Evolutionary conservation across 2,888 invertebrate species (phyloP).

Genomic region (Pantelozetes paolii): DNA sequence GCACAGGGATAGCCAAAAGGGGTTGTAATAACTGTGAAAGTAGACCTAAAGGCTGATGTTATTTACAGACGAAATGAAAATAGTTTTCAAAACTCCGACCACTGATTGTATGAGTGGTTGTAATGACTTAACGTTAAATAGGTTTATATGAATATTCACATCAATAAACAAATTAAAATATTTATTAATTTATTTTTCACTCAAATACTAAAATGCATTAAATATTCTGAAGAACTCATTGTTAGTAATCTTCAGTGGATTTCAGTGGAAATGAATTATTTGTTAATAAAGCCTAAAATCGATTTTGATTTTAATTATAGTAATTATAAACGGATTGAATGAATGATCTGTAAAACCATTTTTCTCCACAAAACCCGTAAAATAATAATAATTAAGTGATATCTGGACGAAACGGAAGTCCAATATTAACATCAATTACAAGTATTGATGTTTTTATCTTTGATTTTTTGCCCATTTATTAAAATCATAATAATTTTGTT

Average conservation of each 20-base stretch:
- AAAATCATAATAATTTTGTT: neutral
- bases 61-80: too few relatives aligned
- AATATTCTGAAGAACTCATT: too few relatives aligned
- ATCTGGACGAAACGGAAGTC: neutral
- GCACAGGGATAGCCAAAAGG: too few relatives aligned
- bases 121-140: neutral
- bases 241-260: neutral
- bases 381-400: neutral
- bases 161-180: constrained; percentile 16
- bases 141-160: constrained; percentile 10
- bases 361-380: neutral
- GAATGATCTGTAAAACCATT: neutral
- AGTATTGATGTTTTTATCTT: neutral
- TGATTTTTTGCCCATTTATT: neutral
- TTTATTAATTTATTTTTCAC: too few relatives aligned
- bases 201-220: too few relatives aligned
- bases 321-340: neutral
- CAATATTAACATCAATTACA: neutral
- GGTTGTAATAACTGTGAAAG: too few relatives aligned
- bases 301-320: neutral
- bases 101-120: too few relatives aligned
- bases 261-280: neutral
- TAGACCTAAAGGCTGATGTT: too few relatives aligned
- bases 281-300: neutral
- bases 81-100: too few relatives aligned